Conservation (phyloP, 2,888 invertebrate species). For the Nineta flava region DNA sequence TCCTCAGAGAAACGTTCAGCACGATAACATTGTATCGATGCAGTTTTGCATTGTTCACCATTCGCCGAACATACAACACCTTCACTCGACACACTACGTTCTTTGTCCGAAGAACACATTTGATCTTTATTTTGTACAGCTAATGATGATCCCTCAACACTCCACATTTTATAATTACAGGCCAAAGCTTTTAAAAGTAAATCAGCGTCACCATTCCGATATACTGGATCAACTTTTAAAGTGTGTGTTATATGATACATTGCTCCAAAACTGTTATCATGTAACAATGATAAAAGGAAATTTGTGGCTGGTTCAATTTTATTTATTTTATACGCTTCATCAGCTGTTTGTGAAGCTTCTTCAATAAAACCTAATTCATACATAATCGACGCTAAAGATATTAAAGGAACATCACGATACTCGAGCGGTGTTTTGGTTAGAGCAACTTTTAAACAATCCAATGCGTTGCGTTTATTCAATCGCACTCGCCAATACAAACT, state of each 20-base stretch:
- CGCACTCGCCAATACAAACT: conserved; percentile 65
- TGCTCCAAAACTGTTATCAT: conserved; percentile 42
- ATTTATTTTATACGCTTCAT: conserved; percentile 43
- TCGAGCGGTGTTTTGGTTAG: conserved; percentile 37
- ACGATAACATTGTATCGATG: conserved; percentile 23
- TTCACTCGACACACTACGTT: conserved; percentile 17
- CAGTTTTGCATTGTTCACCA: conserved; percentile 25
- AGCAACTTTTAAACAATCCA: conserved; percentile 52
- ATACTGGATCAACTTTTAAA: conserved; percentile 34
- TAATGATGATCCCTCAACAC: conserved; percentile 16
- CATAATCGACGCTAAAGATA: conserved; percentile 52
- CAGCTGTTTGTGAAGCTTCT: conserved; percentile 42
- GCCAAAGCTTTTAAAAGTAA: conserved; percentile 35
- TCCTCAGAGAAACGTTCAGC: conserved; percentile 13
- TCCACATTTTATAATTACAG: conserved; percentile 28
- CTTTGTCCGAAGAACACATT: conserved; percentile 14
- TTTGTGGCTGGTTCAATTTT: conserved; percentile 56
- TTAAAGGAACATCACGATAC: conserved; percentile 47
- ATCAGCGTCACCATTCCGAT: conserved; percentile 33
- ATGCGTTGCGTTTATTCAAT: conserved; percentile 47
- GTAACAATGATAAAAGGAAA: conserved; percentile 47
- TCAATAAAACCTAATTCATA: conserved; percentile 47
- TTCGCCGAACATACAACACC: conserved; percentile 25
- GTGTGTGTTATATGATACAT: conserved; percentile 44
- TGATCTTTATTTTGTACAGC: conserved; percentile 14